Base-by-base conservation (phyloP, 2,888 invertebrate genomes). In the Incurvaria masculella region DNA sequence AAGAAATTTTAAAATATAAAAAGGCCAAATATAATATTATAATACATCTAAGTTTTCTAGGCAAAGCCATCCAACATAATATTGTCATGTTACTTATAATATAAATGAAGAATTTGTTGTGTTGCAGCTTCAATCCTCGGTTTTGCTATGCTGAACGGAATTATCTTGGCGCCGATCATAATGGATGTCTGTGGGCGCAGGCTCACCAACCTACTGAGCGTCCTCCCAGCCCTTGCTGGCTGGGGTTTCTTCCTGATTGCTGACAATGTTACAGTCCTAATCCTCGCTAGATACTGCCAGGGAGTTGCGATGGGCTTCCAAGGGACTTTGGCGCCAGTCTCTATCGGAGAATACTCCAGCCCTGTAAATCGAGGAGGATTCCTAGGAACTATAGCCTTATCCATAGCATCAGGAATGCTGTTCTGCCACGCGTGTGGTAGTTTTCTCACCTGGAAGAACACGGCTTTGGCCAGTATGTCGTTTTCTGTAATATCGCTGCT, bases 361-460 rank as follows among this genome's bases (percentile, higher is more conserved):
- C 87, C 83, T 0, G 79, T 75, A 51, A 72, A 84, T 49, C 75
- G 88, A 8, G 86, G 87, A 1, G 74, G 81, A 5, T 76, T 87
- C 46, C 75, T 86, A 2, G 81, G 86, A 2, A 80, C 81, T 16
- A 81, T 85, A 4, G 82, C 85, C 1, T 75, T 86, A 45, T 81
- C 83, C 1, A 81, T 86, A 49, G 82, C 86, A 1, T 58, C 79
- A 1, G 88, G 88, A 4, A 83, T 88, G 60, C 69, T 87, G 5
- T 53, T 83, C 1, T 81, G 84, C 2, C 88, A 89, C 56, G 59
- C 80, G 38, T 69, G 88, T 46, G 89, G 89, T 0, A 82, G 81
- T 17, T 65, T 82, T 50, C 61, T 84, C 6, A 71, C 78, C 53
- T 86, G 86, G 86, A 65, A 82, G 60, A 57, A 72, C 18, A 81